phyloP scores from a whole-genome alignment of 2,113 vertebrate genomes.

The Pristiophorus japonicus region DNA sequence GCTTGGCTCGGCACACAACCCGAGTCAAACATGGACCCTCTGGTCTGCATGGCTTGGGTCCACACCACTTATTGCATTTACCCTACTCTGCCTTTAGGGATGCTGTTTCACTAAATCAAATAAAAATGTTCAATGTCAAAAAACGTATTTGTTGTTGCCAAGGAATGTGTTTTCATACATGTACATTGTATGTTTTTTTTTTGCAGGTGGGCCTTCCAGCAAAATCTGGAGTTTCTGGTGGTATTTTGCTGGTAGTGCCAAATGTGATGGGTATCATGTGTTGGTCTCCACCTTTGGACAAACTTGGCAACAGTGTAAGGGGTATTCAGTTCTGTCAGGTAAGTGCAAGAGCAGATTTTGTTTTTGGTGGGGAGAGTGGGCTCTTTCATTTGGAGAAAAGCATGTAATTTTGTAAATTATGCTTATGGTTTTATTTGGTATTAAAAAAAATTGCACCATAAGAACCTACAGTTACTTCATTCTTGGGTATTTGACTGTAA shows the following conservation, averaged over 20 bases:
- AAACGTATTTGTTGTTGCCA: neutral
- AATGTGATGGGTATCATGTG: constrained; percentile 99
- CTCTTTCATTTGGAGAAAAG: too few species aligned
- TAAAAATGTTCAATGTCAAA: neutral
- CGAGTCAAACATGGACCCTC: neutral
- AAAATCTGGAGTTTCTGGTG: constrained; percentile 91
- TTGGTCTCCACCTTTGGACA: constrained; percentile 95
- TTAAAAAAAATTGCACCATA: too few species aligned
- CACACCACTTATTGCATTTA: neutral
- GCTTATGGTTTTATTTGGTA: too few species aligned
- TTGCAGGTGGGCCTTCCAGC: constrained; percentile 88
- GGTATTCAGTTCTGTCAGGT: constrained; percentile 98
- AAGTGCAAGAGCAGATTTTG: constrained; percentile 43
- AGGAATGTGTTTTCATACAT: neutral
- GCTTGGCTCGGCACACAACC: neutral
- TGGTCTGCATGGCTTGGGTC: neutral
- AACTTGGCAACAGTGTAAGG: constrained; percentile 94
- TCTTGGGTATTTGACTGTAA: too few species aligned
- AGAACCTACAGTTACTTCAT: too few species aligned
- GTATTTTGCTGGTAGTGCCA: constrained; percentile 92
- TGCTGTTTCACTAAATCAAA: neutral
- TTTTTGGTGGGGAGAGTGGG: too few species aligned
- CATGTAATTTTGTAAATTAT: too few species aligned
- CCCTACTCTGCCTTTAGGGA: neutral
- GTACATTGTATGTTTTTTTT: constrained; percentile 38